Conservation (phyloP, 2,888 invertebrate species). For the Bhutanitis thaidina region DNA sequence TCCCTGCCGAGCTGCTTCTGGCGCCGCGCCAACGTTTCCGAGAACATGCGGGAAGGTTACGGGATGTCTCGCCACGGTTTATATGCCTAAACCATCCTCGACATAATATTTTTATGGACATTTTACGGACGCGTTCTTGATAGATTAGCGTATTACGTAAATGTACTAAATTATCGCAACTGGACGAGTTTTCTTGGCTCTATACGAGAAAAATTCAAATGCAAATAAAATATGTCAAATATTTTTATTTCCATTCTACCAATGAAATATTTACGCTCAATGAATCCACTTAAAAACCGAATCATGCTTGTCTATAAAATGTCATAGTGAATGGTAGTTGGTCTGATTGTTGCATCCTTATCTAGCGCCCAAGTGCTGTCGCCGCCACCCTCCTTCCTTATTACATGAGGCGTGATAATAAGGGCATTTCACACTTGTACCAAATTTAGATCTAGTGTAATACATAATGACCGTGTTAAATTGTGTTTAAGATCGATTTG, state of each 20-base stretch:
- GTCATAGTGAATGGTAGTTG: conserved; percentile 32
- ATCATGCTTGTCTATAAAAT: conserved; percentile 22
- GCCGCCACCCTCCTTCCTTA: conserved; percentile 71
- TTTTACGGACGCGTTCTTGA: conserved; percentile 30
- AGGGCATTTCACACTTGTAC: conserved; percentile 8
- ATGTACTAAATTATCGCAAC: conserved; percentile 6
- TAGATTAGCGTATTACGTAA: conserved; percentile 11
- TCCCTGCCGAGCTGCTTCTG: conserved; percentile 62
- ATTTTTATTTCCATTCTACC: background rate
- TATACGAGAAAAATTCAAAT: background rate
- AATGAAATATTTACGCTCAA: conserved; percentile 1
- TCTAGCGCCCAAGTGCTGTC: conserved; percentile 41
- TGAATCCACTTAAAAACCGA: conserved; percentile 14
- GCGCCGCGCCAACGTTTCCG: conserved; percentile 68
- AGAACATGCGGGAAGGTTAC: conserved; percentile 76
- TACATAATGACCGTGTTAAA: conserved; percentile 15
- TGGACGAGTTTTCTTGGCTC: background rate
- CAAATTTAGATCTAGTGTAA: conserved; percentile 16
- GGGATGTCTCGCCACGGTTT: conserved; percentile 73
- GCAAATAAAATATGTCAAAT: background rate
- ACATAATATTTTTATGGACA: conserved; percentile 57
- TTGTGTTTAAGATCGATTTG: conserved; percentile 34
- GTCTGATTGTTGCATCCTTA: conserved; percentile 65
- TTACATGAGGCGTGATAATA: conserved; percentile 44
- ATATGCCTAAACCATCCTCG: conserved; percentile 73